Base-by-base conservation (phyloP, 2,888 invertebrate species). In the Callinectes sapidus region DNA sequence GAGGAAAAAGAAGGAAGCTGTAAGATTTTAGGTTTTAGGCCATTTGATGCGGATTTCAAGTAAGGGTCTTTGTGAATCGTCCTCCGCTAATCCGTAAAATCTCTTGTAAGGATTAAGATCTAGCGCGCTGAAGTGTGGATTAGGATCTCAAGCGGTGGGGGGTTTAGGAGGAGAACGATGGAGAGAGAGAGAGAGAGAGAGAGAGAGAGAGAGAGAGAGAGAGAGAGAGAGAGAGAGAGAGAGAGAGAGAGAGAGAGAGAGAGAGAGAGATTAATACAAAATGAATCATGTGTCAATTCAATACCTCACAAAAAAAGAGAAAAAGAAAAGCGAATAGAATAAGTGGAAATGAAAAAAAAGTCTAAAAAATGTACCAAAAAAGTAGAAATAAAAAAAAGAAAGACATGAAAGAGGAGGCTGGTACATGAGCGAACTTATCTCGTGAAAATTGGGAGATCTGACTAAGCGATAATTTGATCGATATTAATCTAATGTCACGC, bases 401-500 rank as follows among this genome's bases (percentile, higher is more conserved):
- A 28, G 55, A 88, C 54, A 88, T 32, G 23, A 55, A 54, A 28
- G 55, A n/a, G 61, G 55, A 71, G n/a, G 71, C 71, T 10, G 23
- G 48, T 48, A 48, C 71, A n/a, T n/a, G 71, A 71, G 71, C 71
- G 23, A 28, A 81, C 81, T 81, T 71, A 81, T 32, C 81, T 32
- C 81, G 35, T 35, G 81, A 14, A 81, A 81, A 81, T 81, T 81
- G 81, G 81, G 81, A 81, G 81, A 35, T 81, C 81, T 81, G 81
- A 81, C 81, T 81, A 35, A 35, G 81, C 81, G 32, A 81, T 81
- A 81, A 81, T 81, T 81, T 81, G 81, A 81, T 81, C 81, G 81
- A 81, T 81, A 81, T 32, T 81, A 81, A 81, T 81, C 81, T 81
- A 81, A 81, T 81, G 81, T 81, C 81, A 81, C 81, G 32, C 81